Base-by-base conservation (phyloP, 2,113 vertebrate genomes). In the Brachyhypopomus gauderio region DNA sequence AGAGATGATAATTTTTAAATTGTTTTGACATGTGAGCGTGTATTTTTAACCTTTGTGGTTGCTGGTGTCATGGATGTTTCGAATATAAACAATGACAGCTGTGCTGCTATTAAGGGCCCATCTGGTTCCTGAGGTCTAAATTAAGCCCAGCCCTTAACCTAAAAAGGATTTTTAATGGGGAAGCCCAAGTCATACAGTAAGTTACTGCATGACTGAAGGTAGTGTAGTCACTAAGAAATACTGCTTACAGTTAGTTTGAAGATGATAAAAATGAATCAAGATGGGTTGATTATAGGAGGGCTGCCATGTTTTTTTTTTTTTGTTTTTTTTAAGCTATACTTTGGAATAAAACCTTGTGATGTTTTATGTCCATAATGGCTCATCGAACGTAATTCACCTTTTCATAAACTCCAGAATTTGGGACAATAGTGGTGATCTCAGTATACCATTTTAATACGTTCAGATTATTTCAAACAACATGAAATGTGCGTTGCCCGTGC, bases 1-100 rank as follows among this genome's bases (percentile, higher is more conserved):
- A 89, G 92, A 92, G 92, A 81, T 83, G 91, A 80, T 84, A 85
- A 81, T 92, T 93, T 91, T 92, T 93, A 92, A 30, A 90, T 90
- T 92, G 89, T 91, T 86, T 36, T 66, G 60, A 64, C 36, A 3
- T 52, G 34, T 34, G 78, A 81, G 69, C 86, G 48, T 34, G 58
- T 76, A 80, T 73, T 80, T 77, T 83, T 72, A 77, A 62, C 16
- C 9, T 19, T 0, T 72, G 67, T 63, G 34, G 62, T 25, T 25
- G 8, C 23, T 55, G 30, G 5, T 63, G 66, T 41, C 38, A 9
- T 36, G 72, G 27, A 34, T 36, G 58, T 62, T 75, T 75, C 7
- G 41, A 62, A 58, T 66, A 23, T 70, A 70, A 60, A 67, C 19
- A 71, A 72, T 3, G 34, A 81, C 79, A 81, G 79, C 72, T 80